Evolutionary conservation across 2,113 vertebrate genomes (phyloP), one percentile per base, ranked within the genome.

Genomic region (Melanotaenia duboulayi): DNA sequence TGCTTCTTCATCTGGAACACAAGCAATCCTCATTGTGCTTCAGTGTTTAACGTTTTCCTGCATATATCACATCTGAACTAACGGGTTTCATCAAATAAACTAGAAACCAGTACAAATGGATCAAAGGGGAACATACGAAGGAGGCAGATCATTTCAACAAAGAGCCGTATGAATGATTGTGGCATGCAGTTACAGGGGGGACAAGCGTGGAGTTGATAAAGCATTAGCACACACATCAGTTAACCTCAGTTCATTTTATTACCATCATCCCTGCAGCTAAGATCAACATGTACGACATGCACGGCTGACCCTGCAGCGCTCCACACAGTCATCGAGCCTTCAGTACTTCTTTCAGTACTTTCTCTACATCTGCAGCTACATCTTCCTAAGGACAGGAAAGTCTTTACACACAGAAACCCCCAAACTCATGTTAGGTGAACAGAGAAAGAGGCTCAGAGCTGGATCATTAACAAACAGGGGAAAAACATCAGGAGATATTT

Each of bases 161-260:
- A 69, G 62, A 51, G 64, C 28, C 28, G 28, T 28, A 4, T 28
- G 28, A 6, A 28, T 6, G 28, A 6, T 28, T 28, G 28, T 4
- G n/a, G n/a, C n/a, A n/a, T n/a, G n/a, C n/a, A n/a, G n/a, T n/a
- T n/a, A n/a, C n/a, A 28, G 20, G 65, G 62, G 73, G 65, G 64
- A 77, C 23, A 51, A 51, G 42, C 37, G 16, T 11, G 1, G 54
- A 63, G 54, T 11, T 77, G 73, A 87, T 77, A 12, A 54, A 67
- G 57, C 24, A 58, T 60, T 20, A 40, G 16, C 37, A 19, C n/a
- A 24, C 69, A 64, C 17, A 74, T 42, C 25, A 52, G 24, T 75
- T 57, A 42, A 22, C 66, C 55, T 22, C 63, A 50, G 23, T 23
- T 64, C 66, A 59, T 23, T 74, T 24, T 52, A 16, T 56, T 51